phyloP scores from a whole-genome alignment of 1,140 invertebrate species.

The Aphis craccivora region DNA sequence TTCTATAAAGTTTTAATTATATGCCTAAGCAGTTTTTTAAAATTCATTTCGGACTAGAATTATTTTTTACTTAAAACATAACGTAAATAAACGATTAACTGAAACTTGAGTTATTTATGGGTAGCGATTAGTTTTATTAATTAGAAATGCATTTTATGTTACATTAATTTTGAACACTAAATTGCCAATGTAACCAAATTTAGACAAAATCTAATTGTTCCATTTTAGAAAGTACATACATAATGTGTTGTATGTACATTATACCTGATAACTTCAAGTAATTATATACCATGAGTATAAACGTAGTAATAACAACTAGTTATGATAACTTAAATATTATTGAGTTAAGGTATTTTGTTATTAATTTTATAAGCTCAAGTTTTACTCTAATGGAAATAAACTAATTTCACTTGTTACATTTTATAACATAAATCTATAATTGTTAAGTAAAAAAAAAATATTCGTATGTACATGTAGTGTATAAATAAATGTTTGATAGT shows the following conservation, averaged over 20 bases:
- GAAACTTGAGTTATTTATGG: background rate
- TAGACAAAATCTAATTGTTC: background rate
- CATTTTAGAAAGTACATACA: constrained; percentile 17
- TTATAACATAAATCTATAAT: background rate
- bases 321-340: background rate
- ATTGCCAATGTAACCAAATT: background rate
- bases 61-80: background rate
- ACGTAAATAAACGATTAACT: background rate
- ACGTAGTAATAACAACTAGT: background rate
- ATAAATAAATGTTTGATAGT: too few relatives aligned
- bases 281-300: background rate
- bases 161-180: background rate
- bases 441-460: background rate
- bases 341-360: background rate
- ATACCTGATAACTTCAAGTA: background rate
- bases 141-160: background rate
- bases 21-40: background rate
- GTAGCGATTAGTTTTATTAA: background rate
- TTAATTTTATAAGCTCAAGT: background rate
- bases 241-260: background rate
- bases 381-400: background rate
- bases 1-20: background rate
- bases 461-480: background rate
- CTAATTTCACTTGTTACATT: background rate
- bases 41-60: background rate